Base-by-base conservation (phyloP, 2,888 invertebrate species). In the Taphrorychus bicolor region DNA sequence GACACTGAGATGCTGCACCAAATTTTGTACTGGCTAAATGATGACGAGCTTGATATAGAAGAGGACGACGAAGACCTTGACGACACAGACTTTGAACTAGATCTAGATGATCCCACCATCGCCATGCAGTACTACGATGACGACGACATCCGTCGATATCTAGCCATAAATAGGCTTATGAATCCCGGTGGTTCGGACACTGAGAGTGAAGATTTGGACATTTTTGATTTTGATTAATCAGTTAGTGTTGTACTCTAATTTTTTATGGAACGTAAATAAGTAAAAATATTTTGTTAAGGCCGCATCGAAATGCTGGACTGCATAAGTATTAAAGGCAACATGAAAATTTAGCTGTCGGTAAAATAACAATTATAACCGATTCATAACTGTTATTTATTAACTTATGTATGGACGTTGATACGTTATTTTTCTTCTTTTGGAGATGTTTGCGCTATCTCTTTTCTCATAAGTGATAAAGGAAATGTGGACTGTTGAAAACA, bases 51-150 rank as follows among this genome's bases (percentile, higher is more conserved):
- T 4, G 57, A 57, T 17, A 16, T 19, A 4, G 54, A 58, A 0
- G 69, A 72, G 56, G 69, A 68, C 5, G 69, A 71, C 11, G 67
- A 66, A 41, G 66, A 64, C 21, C 45, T 65, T 14, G 72, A 71
- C 18, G 58, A 63, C 22, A 18, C 59, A 32, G 57, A 53, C 48
- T 59, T 60, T 60, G 70, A 67, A 0, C 45, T 69, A 11, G 66
- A 71, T 53, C 41, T 71, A 19, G 69, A 69, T 16, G 71, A 71
- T 62, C 68, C 68, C 41, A 16, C n/a, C 17, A 72, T 74, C 16
- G 73, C 73, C n/a, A 67, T 74, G 69, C 74, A 74, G 49, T 72
- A 72, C 63, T 73, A 73, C 53, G 74, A 74, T 57, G 66, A 66
- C 18, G 72, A 65, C 32, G 73, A 74, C 61, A 65, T 74, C 22